Percentiles rank a stretch among this genome's conserved stretches.
Evolutionary conservation across 2,888 invertebrate species (phyloP).

Genomic region (Endomychus coccineus): DNA sequence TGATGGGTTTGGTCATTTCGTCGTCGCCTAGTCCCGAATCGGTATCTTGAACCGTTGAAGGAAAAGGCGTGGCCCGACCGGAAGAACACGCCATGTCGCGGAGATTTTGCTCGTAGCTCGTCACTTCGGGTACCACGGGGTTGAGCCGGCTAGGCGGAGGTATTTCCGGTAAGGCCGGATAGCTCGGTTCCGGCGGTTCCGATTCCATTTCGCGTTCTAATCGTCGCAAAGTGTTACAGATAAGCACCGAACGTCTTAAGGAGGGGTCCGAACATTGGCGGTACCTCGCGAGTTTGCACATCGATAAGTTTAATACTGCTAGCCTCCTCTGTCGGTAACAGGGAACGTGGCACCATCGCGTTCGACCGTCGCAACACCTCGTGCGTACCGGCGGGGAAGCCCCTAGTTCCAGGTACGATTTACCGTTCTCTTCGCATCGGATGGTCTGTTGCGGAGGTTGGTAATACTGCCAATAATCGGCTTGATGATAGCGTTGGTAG

Average conservation of each 20-base stretch:
- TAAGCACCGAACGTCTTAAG: conserved; percentile 81
- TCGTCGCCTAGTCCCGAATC: conserved; percentile 74
- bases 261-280: conserved; percentile 86
- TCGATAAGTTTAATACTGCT: conserved; percentile 84
- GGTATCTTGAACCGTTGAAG: conserved; percentile 50
- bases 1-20: conserved; percentile 70
- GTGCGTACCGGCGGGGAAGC: conserved; percentile 47
- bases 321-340: conserved; percentile 81
- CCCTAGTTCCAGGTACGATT: conserved; percentile 81
- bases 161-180: conserved; percentile 41
- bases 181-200: conserved; percentile 47
- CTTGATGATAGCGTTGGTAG: conserved; percentile 36
- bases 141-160: conserved; percentile 37
- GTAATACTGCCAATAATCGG: conserved; percentile 46
- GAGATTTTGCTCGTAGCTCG: conserved; percentile 41
- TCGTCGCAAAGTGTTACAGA: conserved; percentile 84
- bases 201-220: conserved; percentile 85
- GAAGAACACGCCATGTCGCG: conserved; percentile 45
- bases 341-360: conserved; percentile 68
- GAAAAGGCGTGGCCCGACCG: conserved; percentile 66
- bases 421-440: conserved; percentile 81
- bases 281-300: conserved; percentile 82
- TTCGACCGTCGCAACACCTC: conserved; percentile 42
- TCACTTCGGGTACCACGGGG: conserved; percentile 28
- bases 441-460: conserved; percentile 67